Evolutionary conservation across 1,140 invertebrate species (phyloP).

Genomic region (Trypoxylus dichotomus): DNA sequence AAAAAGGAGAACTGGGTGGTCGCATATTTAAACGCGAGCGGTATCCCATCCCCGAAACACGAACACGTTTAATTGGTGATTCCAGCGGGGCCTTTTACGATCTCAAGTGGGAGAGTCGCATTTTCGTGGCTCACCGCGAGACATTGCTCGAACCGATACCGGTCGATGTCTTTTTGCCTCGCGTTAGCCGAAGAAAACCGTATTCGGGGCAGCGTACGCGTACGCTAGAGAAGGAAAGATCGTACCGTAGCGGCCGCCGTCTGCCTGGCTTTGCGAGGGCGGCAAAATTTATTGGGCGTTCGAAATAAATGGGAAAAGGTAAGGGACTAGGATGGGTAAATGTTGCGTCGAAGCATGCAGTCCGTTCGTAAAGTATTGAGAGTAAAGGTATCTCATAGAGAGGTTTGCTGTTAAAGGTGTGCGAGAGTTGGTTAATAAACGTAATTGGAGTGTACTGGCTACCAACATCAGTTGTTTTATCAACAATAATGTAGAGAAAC

Average conservation of each 20-base stretch:
- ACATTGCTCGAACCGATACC: not conserved
- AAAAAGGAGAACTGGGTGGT: not conserved
- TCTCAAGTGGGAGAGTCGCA: not conserved
- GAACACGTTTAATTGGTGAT: conserved; percentile 2
- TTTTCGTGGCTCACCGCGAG: not conserved
- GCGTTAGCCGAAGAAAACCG: too few relatives aligned
- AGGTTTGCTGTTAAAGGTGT: too few relatives aligned
- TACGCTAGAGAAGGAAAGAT: too few relatives aligned
- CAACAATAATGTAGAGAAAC: too few relatives aligned
- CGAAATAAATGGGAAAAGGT: conserved; percentile 3
- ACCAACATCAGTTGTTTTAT: too few relatives aligned
- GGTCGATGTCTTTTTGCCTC: not conserved
- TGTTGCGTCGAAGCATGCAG: not conserved
- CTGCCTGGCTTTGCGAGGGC: not conserved
- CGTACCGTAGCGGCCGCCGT: not conserved
- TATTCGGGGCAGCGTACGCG: too few relatives aligned
- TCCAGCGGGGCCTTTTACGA: not conserved
- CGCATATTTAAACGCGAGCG: not conserved
- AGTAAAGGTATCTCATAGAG: too few relatives aligned
- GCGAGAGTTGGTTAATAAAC: too few relatives aligned
- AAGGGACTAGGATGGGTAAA: not conserved
- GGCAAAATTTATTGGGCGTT: not conserved
- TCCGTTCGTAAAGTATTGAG: not conserved
- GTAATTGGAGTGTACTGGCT: too few relatives aligned
- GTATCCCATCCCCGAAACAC: not conserved